Evolutionary conservation across 1,140 invertebrate genomes (phyloP), one percentile per base, ranked within the genome.

Genomic region (Heliconius nattereri): DNA sequence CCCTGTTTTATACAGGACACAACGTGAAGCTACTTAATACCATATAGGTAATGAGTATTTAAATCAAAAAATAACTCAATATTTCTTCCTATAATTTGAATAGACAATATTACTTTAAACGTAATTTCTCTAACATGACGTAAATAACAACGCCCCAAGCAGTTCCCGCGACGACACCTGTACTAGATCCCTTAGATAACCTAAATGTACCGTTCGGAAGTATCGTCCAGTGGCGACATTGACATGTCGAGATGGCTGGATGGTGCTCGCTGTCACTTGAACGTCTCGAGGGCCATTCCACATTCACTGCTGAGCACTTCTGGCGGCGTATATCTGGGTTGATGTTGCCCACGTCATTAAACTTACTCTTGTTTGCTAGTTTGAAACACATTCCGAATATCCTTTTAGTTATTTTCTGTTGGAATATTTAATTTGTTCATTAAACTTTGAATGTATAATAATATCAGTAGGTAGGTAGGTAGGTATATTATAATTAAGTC

Each of bases 161-260:
- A 71, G 29, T 66, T 26, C 23, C 29, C 66, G 37, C 54, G 23
- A 32, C 9, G 37, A 79, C 66, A 78, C 52, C 66, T 76, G 29
- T 32, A 76, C 71, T 83, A 81, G 79, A 71, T 77, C 74, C 57
- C 71, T 79, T 80, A 79, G 81, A 85, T 82, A 84, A 80, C 78
- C 81, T 84, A 79, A 78, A 72, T 72, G 71, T 72, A 72, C 71
- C 71, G 71, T 72, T 72, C 71, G 71, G 32, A 72, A 82, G 74
- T 84, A 80, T 83, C 81, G 81, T 78, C 70, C 79, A 81, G 78
- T 83, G 79, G 79, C 82, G 85, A 86, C 85, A 86, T 86, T 86
- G 85, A 86, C 83, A 85, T 75, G 83, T 84, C 80, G 79, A 73
- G 54, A 81, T 82, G 74, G 80, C 66, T 79, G 78, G 85, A 86